phyloP scores from a whole-genome alignment of 2,888 invertebrate genomes.

The Miltochrista miniata region DNA sequence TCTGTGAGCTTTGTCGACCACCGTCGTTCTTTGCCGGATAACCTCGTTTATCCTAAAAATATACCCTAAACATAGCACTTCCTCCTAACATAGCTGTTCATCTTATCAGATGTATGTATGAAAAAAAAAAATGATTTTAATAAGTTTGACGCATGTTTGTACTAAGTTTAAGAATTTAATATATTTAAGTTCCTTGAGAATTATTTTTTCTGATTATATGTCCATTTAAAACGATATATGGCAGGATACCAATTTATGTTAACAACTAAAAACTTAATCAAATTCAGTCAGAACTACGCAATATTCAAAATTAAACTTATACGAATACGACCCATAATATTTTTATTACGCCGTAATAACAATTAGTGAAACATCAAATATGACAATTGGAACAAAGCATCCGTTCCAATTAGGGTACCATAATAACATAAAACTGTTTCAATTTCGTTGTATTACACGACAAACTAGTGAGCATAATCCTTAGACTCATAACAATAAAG shows the following conservation, averaged over 20 bases:
- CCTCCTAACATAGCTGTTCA: too few relatives aligned
- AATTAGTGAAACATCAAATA: constrained; percentile 44
- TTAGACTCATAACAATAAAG: constrained; percentile 15
- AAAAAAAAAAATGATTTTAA: too few relatives aligned
- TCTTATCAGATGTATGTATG: too few relatives aligned
- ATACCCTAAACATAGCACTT: too few relatives aligned
- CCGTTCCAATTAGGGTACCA: constrained; percentile 65
- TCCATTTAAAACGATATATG: too few relatives aligned
- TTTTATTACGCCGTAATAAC: constrained; percentile 32
- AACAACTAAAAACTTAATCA: constrained; percentile 6
- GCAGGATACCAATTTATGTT: neutral
- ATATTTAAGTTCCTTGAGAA: too few relatives aligned
- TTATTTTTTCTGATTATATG: too few relatives aligned
- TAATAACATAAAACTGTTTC: constrained; percentile 62
- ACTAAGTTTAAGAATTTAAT: too few relatives aligned
- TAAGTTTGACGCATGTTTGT: too few relatives aligned
- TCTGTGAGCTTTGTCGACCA: too few relatives aligned
- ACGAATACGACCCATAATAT: constrained; percentile 10
- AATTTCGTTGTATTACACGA: constrained; percentile 15
- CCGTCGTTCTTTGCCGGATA: too few relatives aligned
- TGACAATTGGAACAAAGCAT: constrained; percentile 65
- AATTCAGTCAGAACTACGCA: constrained; percentile 2
- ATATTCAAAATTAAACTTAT: constrained; percentile 8
- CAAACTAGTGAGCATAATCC: constrained; percentile 4
- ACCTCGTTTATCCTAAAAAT: too few relatives aligned